phyloP scores from a whole-genome alignment of 2,888 invertebrate species.

The Eupithecia subfuscata region DNA sequence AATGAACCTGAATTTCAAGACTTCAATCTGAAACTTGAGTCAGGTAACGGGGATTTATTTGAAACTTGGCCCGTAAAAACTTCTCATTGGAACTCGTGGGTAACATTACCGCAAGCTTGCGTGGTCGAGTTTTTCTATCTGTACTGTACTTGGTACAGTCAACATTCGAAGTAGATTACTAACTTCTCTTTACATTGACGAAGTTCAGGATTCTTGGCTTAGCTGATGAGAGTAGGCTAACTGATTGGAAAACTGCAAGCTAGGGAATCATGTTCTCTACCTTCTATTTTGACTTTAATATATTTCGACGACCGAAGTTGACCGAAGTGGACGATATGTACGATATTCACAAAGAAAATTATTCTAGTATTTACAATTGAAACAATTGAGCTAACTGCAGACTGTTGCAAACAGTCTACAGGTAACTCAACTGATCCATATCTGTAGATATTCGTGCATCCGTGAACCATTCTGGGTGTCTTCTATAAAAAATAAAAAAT shows the following conservation, averaged over 20 bases:
- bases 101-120: constrained; percentile 37
- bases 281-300: not conserved
- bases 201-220: constrained; percentile 3
- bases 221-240: not conserved
- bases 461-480: too few species aligned
- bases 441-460: too few species aligned
- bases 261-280: not conserved
- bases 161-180: constrained; percentile 18
- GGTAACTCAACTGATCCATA: too few species aligned
- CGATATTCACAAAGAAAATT: too few species aligned
- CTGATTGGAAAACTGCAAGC: constrained; percentile 1
- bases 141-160: constrained; percentile 13
- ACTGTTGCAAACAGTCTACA: too few species aligned
- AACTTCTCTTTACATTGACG: not conserved
- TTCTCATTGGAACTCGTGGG: constrained; percentile 40
- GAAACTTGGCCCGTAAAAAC: constrained; percentile 39
- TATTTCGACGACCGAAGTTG: too few species aligned
- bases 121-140: constrained; percentile 13
- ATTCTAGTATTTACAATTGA: too few species aligned
- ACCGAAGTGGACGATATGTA: too few species aligned
- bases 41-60: constrained; percentile 39
- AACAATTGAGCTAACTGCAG: too few species aligned
- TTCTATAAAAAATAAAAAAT: too few species aligned
- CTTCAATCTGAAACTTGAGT: constrained; percentile 37
- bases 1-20: constrained; percentile 31